Evolutionary conservation across 1,140 invertebrate genomes (phyloP).

Genomic region (Orchesella cincta): DNA sequence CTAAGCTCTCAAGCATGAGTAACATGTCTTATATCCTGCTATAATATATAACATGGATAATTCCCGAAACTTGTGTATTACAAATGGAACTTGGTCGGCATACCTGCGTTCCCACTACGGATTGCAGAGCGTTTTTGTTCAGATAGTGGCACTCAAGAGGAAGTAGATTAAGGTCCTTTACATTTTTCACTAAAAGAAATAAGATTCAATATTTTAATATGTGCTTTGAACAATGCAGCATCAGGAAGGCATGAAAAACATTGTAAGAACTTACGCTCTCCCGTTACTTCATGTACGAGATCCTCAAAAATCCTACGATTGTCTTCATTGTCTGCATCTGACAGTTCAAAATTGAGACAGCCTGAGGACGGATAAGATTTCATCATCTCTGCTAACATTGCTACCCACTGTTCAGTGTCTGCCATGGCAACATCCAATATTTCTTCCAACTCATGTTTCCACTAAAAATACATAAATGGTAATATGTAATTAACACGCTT

Average conservation of each 20-base stretch:
- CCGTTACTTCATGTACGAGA: slow-evolving; percentile 81
- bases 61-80: neutral
- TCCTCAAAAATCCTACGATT: slow-evolving; percentile 86
- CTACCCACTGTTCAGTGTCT: slow-evolving; percentile 94
- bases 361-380: slow-evolving; percentile 87
- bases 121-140: slow-evolving; percentile 86
- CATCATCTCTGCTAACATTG: slow-evolving; percentile 92
- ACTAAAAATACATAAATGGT: slow-evolving; percentile 76
- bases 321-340: slow-evolving; percentile 77
- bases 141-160: slow-evolving; percentile 95
- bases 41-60: neutral
- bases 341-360: slow-evolving; percentile 77
- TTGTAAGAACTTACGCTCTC: slow-evolving; percentile 63
- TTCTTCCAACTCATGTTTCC: slow-evolving; percentile 87
- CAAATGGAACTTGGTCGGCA: slow-evolving; percentile 9
- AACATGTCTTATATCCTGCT: too few species aligned
- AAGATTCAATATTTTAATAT: neutral
- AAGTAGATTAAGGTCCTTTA: slow-evolving; percentile 81
- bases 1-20: neutral
- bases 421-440: slow-evolving; percentile 87
- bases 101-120: slow-evolving; percentile 71
- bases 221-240: neutral
- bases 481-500: neutral
- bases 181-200: slow-evolving; percentile 67
- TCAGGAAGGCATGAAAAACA: neutral